Conservation (phyloP, 1,140 invertebrate species). For the Heliconius hermathena region DNA sequence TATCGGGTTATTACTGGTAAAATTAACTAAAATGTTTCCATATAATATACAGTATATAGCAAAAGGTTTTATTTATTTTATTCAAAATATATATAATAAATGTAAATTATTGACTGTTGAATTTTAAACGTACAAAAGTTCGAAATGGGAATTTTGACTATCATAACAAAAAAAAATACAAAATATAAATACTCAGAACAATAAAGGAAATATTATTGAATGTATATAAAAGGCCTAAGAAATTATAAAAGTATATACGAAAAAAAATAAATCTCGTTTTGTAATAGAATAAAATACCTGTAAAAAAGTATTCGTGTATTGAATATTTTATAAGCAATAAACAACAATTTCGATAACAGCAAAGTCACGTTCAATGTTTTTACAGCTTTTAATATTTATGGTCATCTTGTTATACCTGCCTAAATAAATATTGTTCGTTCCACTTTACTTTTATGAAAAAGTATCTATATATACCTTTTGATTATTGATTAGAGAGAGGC, state of each 20-base stretch:
- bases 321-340: slow-evolving; percentile 26
- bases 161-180: no score
- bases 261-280: background rate
- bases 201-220: background rate
- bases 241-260: background rate
- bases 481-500: no score
- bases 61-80: no score
- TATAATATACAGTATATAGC: background rate
- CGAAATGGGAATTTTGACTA: no score
- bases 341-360: slow-evolving; percentile 10
- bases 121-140: no score
- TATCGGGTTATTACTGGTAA: background rate
- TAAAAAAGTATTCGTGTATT: background rate
- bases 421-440: background rate
- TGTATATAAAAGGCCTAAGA: background rate
- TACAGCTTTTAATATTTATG: slow-evolving; percentile 31
- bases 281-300: slow-evolving; percentile 1
- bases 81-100: no score
- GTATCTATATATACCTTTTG: no score
- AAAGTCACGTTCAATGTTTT: slow-evolving; percentile 7
- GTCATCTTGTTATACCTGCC: slow-evolving; percentile 16
- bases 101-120: no score
- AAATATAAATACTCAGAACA: no score
- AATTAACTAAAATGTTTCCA: background rate
- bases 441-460: background rate